phyloP scores from a whole-genome alignment of 2,113 vertebrate species.

The Petrocephalus microphthalmus region DNA sequence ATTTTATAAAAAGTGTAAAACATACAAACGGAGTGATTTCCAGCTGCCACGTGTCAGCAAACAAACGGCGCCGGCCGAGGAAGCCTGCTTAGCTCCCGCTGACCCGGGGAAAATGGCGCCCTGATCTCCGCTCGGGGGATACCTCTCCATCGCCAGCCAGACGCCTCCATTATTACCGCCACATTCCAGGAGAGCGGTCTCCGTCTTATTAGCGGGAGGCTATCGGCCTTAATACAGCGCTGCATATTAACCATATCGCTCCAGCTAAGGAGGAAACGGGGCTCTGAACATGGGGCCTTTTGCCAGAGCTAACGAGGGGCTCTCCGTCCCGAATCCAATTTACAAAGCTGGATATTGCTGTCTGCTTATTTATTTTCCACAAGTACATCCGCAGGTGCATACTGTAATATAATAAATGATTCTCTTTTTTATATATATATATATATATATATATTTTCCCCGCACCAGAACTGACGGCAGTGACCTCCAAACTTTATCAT shows the following conservation, averaged over 20 bases:
- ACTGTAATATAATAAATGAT: slow-evolving; percentile 1
- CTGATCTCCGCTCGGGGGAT: not conserved
- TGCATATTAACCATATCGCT: slow-evolving; percentile 8
- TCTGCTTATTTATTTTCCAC: not conserved
- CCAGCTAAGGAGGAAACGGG: not conserved
- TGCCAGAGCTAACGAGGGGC: not conserved
- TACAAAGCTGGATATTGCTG: slow-evolving; percentile 8
- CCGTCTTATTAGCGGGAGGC: not conserved
- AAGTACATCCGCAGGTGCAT: not conserved
- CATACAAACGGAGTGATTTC: not conserved
- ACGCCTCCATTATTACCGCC: not conserved
- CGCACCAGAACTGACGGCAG: not conserved
- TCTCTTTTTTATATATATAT: not conserved
- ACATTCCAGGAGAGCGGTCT: not conserved
- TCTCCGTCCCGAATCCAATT: not conserved
- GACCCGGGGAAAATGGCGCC: not conserved
- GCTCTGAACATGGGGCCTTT: not conserved
- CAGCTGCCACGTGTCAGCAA: not conserved
- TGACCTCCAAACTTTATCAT: slow-evolving; percentile 12
- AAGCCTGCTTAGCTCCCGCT: not conserved
- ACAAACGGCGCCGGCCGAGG: not conserved
- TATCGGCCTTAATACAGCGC: not conserved
- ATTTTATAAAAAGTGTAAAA: not conserved
- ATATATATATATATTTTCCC: not conserved
- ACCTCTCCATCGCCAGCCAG: not conserved